A percentile compares a stretch with the other conserved stretches of the same genome.
phyloP scores from a whole-genome alignment of 2,888 invertebrate species.

The Ceriagrion tenellum region DNA sequence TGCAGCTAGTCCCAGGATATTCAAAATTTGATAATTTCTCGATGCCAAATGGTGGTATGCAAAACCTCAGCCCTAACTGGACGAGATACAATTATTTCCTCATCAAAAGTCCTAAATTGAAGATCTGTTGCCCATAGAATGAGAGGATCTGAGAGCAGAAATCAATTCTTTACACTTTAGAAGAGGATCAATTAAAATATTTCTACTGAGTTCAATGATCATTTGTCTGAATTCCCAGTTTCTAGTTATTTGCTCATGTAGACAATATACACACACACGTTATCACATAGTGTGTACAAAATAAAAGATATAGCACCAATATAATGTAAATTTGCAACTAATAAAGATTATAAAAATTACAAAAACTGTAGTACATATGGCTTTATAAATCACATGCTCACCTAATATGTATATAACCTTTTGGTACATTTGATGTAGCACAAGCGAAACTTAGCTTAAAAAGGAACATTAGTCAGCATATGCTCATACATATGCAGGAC shows the following conservation, averaged over 20 bases:
- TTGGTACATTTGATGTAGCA: background rate
- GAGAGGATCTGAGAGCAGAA: background rate
- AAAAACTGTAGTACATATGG: background rate
- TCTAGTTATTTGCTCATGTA: background rate
- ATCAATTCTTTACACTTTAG: background rate
- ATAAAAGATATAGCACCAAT: conserved; percentile 12
- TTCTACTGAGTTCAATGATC: background rate
- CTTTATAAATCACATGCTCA: background rate
- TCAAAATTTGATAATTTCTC: no score
- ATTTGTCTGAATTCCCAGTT: background rate
- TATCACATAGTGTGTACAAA: background rate
- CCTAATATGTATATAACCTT: no score
- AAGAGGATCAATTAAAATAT: background rate
- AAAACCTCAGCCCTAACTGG: no score
- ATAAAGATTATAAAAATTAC: background rate
- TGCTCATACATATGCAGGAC: background rate
- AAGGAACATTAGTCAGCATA: background rate
- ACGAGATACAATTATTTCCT: no score
- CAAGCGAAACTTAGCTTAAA: background rate
- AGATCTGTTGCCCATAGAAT: background rate
- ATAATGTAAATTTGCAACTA: background rate
- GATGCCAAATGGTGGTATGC: no score
- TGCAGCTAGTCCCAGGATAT: no score
- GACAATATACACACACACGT: background rate
- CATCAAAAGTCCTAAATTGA: background rate